Percentiles rank a stretch among this genome's conserved stretches.
These are phyloP conservation scores for Pangasianodon hypophthalmus DNA, from an alignment of 2,113 vertebrate species.

Conservation along the genomic window DNA sequence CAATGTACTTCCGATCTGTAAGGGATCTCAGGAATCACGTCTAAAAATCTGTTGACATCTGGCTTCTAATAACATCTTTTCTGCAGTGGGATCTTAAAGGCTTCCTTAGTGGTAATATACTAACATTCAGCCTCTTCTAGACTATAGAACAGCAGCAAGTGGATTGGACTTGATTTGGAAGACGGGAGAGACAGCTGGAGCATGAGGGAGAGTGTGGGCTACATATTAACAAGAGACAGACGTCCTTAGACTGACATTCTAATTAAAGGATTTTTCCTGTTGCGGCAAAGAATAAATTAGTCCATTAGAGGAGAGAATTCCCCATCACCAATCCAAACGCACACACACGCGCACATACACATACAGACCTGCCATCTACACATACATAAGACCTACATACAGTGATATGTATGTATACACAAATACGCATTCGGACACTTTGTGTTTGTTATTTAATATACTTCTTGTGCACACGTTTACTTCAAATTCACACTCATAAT, in stretches of 20 bases:
- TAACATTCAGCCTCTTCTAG: not conserved
- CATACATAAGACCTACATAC: not conserved
- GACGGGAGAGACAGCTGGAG: conserved; percentile 25
- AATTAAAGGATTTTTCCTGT: conserved; percentile 67
- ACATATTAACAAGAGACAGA: conserved; percentile 32
- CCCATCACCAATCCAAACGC: conserved; percentile 56
- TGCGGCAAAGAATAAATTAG: conserved; percentile 35
- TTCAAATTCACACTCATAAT: not conserved
- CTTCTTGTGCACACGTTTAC: not conserved
- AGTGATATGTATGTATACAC: not conserved
- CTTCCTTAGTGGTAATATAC: not conserved
- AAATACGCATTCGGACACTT: not conserved
- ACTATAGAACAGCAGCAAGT: not conserved
- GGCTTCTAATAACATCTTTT: not conserved
- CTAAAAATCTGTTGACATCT: not conserved
- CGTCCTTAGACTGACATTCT: conserved; percentile 67
- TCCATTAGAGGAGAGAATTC: conserved; percentile 49
- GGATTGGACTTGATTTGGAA: not conserved
- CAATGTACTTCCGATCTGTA: not conserved
- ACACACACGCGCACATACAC: conserved; percentile 33
- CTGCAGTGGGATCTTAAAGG: not conserved
- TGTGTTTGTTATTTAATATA: not conserved
- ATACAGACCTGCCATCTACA: not conserved
- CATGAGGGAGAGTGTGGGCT: conserved; percentile 5
- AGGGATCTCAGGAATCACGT: not conserved